Conservation (phyloP, 1,140 invertebrate species). For the Rhopalosiphum maidis region DNA sequence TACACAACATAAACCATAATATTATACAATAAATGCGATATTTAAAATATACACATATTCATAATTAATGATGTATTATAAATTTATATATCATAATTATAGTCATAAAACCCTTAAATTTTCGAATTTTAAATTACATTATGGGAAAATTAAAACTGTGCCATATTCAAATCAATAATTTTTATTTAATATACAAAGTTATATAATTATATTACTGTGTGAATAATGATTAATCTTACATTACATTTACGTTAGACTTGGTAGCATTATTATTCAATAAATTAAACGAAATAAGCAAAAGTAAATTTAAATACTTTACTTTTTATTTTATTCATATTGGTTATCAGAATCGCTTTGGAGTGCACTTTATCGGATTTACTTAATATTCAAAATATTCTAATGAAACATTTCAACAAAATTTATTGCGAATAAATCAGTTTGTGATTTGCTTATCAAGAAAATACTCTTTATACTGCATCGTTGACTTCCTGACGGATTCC, state of each 20-base stretch:
- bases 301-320: constrained; percentile 1
- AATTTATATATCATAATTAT: too few relatives aligned
- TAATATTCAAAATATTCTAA: constrained; percentile 20
- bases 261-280: neutral
- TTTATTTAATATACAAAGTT: neutral
- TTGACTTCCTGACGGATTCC: neutral
- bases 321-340: neutral
- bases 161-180: neutral
- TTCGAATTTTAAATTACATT: too few relatives aligned
- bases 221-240: neutral
- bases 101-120: too few relatives aligned
- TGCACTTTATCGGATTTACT: neutral
- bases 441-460: neutral
- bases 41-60: too few relatives aligned
- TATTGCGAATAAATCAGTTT: constrained; percentile 15
- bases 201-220: neutral
- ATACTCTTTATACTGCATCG: neutral
- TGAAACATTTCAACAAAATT: constrained; percentile 6
- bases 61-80: too few relatives aligned
- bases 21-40: too few relatives aligned
- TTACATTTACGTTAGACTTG: neutral
- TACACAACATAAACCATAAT: too few relatives aligned
- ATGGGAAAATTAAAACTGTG: too few relatives aligned
- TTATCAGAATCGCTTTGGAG: constrained; percentile 15
- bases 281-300: neutral